These are phyloP conservation scores for Nansenia antarctica DNA, from an alignment of 2,113 vertebrate genomes.

Conservation along the genomic window DNA sequence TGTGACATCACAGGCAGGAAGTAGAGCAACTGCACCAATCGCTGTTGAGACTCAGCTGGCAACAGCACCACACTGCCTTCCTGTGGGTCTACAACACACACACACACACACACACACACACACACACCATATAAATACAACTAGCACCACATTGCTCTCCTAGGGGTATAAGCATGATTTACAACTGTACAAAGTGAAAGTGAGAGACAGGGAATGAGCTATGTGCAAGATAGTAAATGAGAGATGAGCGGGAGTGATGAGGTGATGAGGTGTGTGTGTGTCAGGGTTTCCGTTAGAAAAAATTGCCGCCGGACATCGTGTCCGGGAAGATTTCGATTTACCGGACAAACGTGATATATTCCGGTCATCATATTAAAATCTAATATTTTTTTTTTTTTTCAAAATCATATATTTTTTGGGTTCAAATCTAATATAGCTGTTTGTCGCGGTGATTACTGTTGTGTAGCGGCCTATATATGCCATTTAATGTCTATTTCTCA, in stretches of 20 bases:
- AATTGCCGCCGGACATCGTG: no score
- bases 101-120: constrained; percentile 13
- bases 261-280: constrained; percentile 3
- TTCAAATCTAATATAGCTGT: no score
- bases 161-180: background rate
- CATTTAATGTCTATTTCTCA: no score
- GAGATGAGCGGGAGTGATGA: background rate
- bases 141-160: constrained; percentile 2
- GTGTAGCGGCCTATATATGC: no score
- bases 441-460: no score
- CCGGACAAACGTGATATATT: no score
- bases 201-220: background rate
- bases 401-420: no score
- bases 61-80: constrained; percentile 90
- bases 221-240: constrained; percentile 6
- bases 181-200: background rate
- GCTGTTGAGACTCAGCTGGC: constrained; percentile 86
- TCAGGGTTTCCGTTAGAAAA: no score
- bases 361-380: no score
- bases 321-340: no score
- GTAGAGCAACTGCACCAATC: constrained; percentile 91
- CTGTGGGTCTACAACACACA: constrained; percentile 82
- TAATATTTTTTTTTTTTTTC: no score
- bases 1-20: constrained; percentile 86
- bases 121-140: background rate